Evolutionary conservation across 2,797 vertebrate species (phyloP), one percentile per base, ranked within the genome.

Genomic region (Staurois parvus): DNA sequence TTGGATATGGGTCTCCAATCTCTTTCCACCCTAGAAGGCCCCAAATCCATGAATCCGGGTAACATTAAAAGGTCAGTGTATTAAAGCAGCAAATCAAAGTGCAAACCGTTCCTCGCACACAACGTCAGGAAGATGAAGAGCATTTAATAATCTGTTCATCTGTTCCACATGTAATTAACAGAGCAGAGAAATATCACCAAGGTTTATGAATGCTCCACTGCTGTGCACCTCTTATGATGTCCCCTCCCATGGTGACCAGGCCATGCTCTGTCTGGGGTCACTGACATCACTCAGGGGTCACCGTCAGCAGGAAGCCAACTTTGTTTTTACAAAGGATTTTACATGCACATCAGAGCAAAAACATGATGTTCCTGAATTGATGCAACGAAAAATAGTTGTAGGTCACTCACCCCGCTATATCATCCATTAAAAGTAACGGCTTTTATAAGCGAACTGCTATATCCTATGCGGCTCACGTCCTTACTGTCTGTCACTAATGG

Each of bases 21-120:
- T 52, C 48, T 17, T 52, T 45, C 42, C 42, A 13, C 19, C 48
- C 48, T 13, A 19, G 48, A 17, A 52, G 48, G 48, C 48, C 48
- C 48, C 17, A 2, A 42, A 19, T 17, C 48, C 17, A 19, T 52
- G 4, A 0, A 52, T 15, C 6, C 7, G 10, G 9, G 10, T 11
- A 12, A 59, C 52, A 59, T 21, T 42, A 52, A 52, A 64, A 26
- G 59, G 24, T 64, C 59, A 64, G 21, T 7, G 24, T 24, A 64
- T 64, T 24, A 64, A 64, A 64, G 24, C 59, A n/a, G 59, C 59
- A 64, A 64, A 64, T 64, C 59, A 64, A 26, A 64, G 56, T 59
- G 56, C 0, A 10, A 9, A 9, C 59, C 24, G 1, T 64, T 64
- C 59, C 48, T 1, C 15, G 48, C 48, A 4, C 48, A 19, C 48